Conservation (phyloP, 2,888 invertebrate species). For the Aphidoletes aphidimyza region DNA sequence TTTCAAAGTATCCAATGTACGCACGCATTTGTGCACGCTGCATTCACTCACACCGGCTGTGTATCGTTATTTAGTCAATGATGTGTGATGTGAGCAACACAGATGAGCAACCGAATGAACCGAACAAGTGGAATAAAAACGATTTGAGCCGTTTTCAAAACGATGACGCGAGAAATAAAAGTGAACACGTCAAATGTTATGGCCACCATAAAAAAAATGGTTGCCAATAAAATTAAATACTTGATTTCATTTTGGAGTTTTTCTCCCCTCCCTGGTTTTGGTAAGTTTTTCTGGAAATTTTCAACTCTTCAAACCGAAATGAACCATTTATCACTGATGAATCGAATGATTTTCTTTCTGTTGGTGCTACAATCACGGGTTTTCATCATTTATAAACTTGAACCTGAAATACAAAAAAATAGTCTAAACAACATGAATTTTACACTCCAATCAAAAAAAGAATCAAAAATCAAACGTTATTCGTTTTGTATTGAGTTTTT, state of each 20-base stretch:
- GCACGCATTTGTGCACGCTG: not conserved
- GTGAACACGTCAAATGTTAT: not conserved
- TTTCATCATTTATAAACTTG: too few relatives aligned
- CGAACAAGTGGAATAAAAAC: not conserved
- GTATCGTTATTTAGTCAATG: constrained; percentile 26
- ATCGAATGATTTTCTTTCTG: too few relatives aligned
- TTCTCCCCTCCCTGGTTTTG: not conserved
- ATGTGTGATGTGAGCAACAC: constrained; percentile 20
- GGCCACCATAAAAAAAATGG: constrained; percentile 44
- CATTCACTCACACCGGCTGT: not conserved
- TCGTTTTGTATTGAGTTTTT: too few relatives aligned
- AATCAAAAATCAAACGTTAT: too few relatives aligned
- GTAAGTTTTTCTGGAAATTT: too few relatives aligned
- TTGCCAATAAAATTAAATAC: constrained; percentile 41
- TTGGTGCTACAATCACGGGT: too few relatives aligned
- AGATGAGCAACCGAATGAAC: not conserved
- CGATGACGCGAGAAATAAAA: not conserved
- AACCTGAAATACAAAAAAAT: too few relatives aligned
- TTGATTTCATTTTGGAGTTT: not conserved
- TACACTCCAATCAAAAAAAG: too few relatives aligned
- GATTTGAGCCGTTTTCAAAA: constrained; percentile 19
- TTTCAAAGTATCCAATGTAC: not conserved
- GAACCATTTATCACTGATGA: too few relatives aligned
- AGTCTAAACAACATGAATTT: too few relatives aligned
- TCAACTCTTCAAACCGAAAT: too few relatives aligned